Evolutionary conservation across 2,888 invertebrate species (phyloP), one percentile per base, ranked within the genome.

Genomic region (Helobdella robusta): DNA sequence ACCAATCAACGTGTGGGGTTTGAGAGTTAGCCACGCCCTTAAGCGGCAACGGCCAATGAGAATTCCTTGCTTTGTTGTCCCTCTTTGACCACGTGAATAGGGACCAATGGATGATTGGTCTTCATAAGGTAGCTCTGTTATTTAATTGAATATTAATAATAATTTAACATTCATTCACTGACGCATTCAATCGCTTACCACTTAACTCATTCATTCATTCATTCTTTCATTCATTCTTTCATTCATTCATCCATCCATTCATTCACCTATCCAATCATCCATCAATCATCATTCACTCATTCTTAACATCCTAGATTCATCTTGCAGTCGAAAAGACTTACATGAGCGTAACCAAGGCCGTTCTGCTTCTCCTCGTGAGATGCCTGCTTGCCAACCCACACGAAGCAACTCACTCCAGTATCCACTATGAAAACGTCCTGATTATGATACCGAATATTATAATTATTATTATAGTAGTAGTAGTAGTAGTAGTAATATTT

Each of bases 371-470:
- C 78, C 8, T 68, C 70, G 0, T 64, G 30, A 4, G 77, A 75
- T 1, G 78, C 74, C 0, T 68, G 72, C 34, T 70, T 71, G 4
- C 79, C 79, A 56, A 79, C 70, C 78, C 78, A 78, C 2, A 78
- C 78, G 70, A 73, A 75, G 65, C 68, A 68, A 2, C 69, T 69
- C 25, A 69, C 71, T 63, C 75, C 76, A 25, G 73, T 74, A 64
- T 78, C 76, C 63, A 78, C 64, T n/a, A 79, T 71, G 69, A 78
- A 79, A 8, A 78, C 78, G 72, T 78, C 78, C 71, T 71, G 25
- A 0, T 2, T 11, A n/a, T 40, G 11, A 40, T n/a, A n/a, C n/a
- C n/a, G n/a, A n/a, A n/a, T n/a, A n/a, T n/a, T n/a, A n/a, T n/a
- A n/a, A n/a, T n/a, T n/a, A n/a, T n/a, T n/a, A n/a, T n/a, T n/a